Evolutionary conservation across 2,888 invertebrate species (phyloP).

Genomic region (Apoda limacodes): DNA sequence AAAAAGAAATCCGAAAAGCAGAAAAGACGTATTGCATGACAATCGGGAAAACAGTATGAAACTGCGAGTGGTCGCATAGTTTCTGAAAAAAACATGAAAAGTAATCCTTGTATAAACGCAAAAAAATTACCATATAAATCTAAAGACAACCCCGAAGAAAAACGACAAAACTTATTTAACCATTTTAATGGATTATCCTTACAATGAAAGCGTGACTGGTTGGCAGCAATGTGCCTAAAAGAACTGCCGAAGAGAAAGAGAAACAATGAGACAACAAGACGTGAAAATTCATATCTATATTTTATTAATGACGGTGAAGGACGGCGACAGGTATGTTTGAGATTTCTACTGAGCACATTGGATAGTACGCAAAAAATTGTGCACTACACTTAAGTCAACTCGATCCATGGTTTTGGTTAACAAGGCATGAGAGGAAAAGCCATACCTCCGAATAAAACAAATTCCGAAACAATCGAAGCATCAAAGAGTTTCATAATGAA

Average conservation of each 20-base stretch:
- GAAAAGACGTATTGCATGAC: background rate
- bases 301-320: constrained; percentile 2
- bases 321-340: constrained; percentile 1
- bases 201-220: constrained; percentile 1
- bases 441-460: constrained; percentile 16
- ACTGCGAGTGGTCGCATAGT: background rate
- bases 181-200: background rate
- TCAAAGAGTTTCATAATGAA: constrained; percentile 16
- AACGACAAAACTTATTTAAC: background rate
- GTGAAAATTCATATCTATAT: background rate
- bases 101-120: background rate
- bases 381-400: background rate
- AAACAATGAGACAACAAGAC: background rate
- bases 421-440: constrained; percentile 16
- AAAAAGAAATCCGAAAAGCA: background rate
- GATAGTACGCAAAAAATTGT: constrained; percentile 1
- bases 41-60: background rate
- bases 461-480: constrained; percentile 2
- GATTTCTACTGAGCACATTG: constrained; percentile 1
- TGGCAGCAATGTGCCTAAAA: background rate
- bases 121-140: background rate
- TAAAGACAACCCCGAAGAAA: background rate
- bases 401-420: constrained; percentile 9
- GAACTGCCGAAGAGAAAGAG: constrained; percentile 1
- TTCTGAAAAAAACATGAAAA: background rate